Evolutionary conservation across 2,113 vertebrate genomes (phyloP), one percentile per base, ranked within the genome.

Genomic region (Aegotheles bennettii): DNA sequence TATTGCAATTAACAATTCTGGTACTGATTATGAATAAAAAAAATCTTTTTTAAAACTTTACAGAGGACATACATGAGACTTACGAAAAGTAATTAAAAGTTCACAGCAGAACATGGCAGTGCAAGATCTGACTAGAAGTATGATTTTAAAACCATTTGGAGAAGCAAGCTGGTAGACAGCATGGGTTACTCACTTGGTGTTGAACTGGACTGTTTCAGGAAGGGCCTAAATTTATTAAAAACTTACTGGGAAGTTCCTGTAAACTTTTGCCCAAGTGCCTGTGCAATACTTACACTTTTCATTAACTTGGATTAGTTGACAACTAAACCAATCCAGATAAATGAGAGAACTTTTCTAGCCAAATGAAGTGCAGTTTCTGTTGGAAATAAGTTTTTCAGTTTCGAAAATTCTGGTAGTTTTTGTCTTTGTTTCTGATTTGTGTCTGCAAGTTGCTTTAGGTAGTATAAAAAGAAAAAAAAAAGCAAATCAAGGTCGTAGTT

Each of bases 1-100:
- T 73, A 59, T 92, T 96, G 71, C 68, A 85, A 71, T 88, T 91
- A 88, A 93, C 85, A 95, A 36, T 88, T 74, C 45, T 63, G 15
- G 10, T 86, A 12, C 19, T 67, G 57, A 43, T 88, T 74, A 47
- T 76, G 51, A 77, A 82, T 93, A 59, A n/a, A n/a, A 40, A 61
- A 84, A 71, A 20, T 31, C 71, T 33, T 57, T 7, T 50, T 82
- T 75, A 68, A 51, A 90, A 93, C 63, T 73, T 85, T 88, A 16
- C 65, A 1, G 31, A 35, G 82, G 42, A 82, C n/a, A 14, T 9
- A 4, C 10, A 11, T 78, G 63, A 73, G 67, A 79, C 40, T 76
- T 70, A 20, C 2, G 23, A 53, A 40, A 88, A 79, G 40, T 71
- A 25, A n/a, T 51, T 67, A 7, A 12, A 59, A 84, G n/a, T 75